phyloP scores from a whole-genome alignment of 2,888 invertebrate species.

The Zele albiditarsus region DNA sequence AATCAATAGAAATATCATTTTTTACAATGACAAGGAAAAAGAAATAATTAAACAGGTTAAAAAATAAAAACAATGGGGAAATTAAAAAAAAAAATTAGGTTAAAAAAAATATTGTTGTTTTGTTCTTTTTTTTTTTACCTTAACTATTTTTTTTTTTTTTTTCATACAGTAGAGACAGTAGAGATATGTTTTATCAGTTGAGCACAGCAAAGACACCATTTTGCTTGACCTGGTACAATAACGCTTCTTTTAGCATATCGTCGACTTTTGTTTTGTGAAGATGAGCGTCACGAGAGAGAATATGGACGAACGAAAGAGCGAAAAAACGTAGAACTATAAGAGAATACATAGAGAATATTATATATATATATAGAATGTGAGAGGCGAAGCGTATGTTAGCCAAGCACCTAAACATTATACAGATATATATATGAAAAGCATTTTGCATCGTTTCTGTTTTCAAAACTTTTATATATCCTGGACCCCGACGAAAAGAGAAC shows the following conservation, averaged over 20 bases:
- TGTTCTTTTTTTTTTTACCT: too few species aligned
- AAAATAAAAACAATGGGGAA: too few species aligned
- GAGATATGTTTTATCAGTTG: slow-evolving; percentile 15
- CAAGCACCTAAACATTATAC: slow-evolving; percentile 17
- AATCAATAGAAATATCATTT: too few species aligned
- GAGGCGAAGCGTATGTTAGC: slow-evolving; percentile 30
- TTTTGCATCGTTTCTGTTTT: slow-evolving; percentile 7
- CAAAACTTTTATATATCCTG: slow-evolving; percentile 17
- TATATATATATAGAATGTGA: slow-evolving; percentile 9
- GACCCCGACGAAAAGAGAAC: slow-evolving; percentile 14
- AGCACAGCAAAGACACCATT: slow-evolving; percentile 35
- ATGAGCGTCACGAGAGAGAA: not conserved
- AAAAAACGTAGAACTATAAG: not conserved
- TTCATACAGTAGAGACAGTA: not conserved
- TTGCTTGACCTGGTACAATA: slow-evolving; percentile 34
- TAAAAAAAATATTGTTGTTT: too few species aligned
- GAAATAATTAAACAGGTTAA: too few species aligned
- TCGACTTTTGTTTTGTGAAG: slow-evolving; percentile 30
- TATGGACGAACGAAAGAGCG: not conserved
- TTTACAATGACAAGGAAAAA: too few species aligned
- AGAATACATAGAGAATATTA: not conserved
- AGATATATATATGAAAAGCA: not conserved
- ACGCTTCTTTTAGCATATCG: slow-evolving; percentile 24
- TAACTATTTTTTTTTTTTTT: not conserved
- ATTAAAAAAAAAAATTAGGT: too few species aligned